Evolutionary conservation across 2,113 vertebrate genomes (phyloP), one percentile per base, ranked within the genome.

Genomic region (Taxidea taxus): DNA sequence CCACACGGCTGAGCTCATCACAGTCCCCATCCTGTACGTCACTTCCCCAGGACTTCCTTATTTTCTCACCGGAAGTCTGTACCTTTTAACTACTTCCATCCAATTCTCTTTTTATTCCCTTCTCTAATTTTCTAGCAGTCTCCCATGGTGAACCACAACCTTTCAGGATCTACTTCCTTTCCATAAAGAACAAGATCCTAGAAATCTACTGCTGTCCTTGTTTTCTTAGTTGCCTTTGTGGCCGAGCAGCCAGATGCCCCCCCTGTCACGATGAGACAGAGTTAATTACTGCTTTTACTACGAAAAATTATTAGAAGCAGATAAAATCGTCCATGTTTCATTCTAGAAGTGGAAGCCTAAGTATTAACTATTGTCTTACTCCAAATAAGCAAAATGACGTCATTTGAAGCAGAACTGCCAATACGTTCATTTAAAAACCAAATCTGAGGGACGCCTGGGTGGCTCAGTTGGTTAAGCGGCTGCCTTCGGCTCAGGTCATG

Each of bases 311-410:
- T 92, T 75, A 91, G 47, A 72, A 90, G 87, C 66, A 90, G 93
- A 94, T 95, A 97, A 98, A 98, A 93, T 56, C 94, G 47, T 95
- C 58, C 6, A 49, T 97, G 97, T 83, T 85, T 93, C 94, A 87
- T 84, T 85, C 49, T 93, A 54, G 15, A 75, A 58, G 15, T 56
- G 29, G 29, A 91, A 72, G 44, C 39, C 60, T 77, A 96, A 89
- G 77, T 58, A 54, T 60, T 87, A 85, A 85, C 37, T 75, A 49
- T 68, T 66, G 39, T 10, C 91, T 91, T 95, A 86, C 10, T 85
- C 42, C 47, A 88, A 92, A 81, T 80, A 51, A 90, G 54, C 49
- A 90, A 74, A 75, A 75, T 16, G 78, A 92, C 51, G 9, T 77
- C 62, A 95, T 92, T 49, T 64, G 62, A 93, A 80, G 47, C 80